Conservation (phyloP, 2,797 vertebrate genomes). For the Chanos chanos region DNA sequence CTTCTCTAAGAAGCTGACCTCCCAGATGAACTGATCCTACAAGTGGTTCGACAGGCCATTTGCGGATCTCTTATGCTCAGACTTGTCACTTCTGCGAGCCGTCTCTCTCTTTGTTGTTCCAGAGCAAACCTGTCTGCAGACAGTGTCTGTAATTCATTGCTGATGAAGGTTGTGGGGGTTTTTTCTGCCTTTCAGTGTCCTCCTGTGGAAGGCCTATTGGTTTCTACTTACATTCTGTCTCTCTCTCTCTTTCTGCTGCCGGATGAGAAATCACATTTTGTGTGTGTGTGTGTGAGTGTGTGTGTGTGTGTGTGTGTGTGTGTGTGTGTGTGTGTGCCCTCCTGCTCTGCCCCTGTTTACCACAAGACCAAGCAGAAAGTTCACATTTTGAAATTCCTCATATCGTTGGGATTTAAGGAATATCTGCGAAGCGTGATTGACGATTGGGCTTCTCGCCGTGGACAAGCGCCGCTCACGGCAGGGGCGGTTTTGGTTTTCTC, state of each 20-base stretch:
- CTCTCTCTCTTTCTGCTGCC: conserved; percentile 13
- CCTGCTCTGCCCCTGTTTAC: conserved; percentile 50
- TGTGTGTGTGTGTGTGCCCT: not conserved
- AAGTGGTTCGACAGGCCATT: conserved; percentile 7
- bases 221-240: conserved; percentile 31
- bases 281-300: conserved; percentile 4
- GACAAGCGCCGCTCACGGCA: conserved; percentile 6
- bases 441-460: conserved; percentile 20
- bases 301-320: conserved; percentile 9
- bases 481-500: no score
- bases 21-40: not conserved
- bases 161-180: conserved; percentile 14
- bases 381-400: conserved; percentile 49
- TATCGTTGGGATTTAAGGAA: conserved; percentile 40
- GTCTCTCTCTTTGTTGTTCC: not conserved
- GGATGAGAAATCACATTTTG: conserved; percentile 26
- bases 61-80: conserved; percentile 17
- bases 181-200: conserved; percentile 12
- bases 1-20: conserved; percentile 10
- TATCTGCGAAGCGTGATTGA: conserved; percentile 50
- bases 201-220: not conserved
- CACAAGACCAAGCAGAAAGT: conserved; percentile 44
- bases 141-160: conserved; percentile 17
- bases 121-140: conserved; percentile 13
- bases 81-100: conserved; percentile 4